phyloP scores from a whole-genome alignment of 1,140 invertebrate genomes.

The Ceratina calcarata region DNA sequence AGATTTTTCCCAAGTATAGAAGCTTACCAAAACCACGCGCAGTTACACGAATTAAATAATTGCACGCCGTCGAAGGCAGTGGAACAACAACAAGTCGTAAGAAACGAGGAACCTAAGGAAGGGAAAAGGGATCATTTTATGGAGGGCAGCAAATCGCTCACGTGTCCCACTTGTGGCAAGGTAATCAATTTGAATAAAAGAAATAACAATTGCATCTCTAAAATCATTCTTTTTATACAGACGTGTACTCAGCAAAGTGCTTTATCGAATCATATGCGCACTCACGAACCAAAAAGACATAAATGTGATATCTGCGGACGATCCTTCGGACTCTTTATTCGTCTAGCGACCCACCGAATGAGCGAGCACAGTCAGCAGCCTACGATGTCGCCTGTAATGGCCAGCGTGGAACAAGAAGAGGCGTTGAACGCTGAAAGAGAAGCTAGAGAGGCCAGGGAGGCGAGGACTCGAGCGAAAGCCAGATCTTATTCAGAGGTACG shows the following conservation, averaged over 20 bases:
- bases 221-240: conserved; percentile 44
- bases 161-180: conserved; percentile 73
- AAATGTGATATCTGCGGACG: conserved; percentile 75
- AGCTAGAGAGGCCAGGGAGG: conserved; percentile 70
- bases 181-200: conserved; percentile 46
- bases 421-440: conserved; percentile 72
- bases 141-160: conserved; percentile 66
- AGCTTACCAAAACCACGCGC: conserved; percentile 64
- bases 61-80: not conserved
- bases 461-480: conserved; percentile 54
- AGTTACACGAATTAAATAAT: conserved; percentile 62
- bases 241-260: conserved; percentile 74
- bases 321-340: conserved; percentile 72
- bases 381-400: conserved; percentile 60
- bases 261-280: conserved; percentile 76
- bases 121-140: conserved; percentile 59
- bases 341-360: conserved; percentile 69
- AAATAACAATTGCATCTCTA: not conserved
- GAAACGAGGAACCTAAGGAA: conserved; percentile 49
- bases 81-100: conserved; percentile 29
- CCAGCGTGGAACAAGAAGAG: conserved; percentile 72
- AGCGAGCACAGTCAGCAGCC: conserved; percentile 69
- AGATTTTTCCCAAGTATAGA: conserved; percentile 71
- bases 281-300: conserved; percentile 72
- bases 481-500: conserved; percentile 59